Evolutionary conservation across 2,113 vertebrate genomes (phyloP), one percentile per base, ranked within the genome.

Genomic region (Uropsilus gracilis): DNA sequence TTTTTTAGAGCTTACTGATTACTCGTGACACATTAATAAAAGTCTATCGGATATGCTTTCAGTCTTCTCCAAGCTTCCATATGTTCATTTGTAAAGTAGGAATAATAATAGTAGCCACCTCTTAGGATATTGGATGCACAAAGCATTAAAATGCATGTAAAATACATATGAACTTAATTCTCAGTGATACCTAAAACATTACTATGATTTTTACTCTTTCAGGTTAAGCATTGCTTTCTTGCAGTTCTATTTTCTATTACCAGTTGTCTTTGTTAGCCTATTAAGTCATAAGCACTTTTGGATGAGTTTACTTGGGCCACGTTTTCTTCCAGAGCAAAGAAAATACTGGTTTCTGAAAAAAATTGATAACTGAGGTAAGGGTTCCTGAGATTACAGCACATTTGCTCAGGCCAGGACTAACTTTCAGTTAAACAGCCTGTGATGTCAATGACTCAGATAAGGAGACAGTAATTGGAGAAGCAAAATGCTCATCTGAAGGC

Each of bases 291-390:
- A 48, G 72, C 17, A 72, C 76, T 44, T 77, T 46, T 71, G 55
- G 4, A 57, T 89, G 39, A 82, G 86, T 77, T 90, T 92, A 42
- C 17, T 68, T 59, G 64, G 72, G 69, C 20, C 39, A 10, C 34
- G 75, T 77, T 94, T 86, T 86, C 75, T 17, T 91, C 24, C 37
- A 68, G 44, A 22, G 71, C 11, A 55, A 73, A 95, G 42, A 44
- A 71, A 93, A 42, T 34, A 39, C 0, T 82, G 30, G 11, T 76
- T 88, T 88, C 39, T 55, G 72, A 72, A 90, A 86, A 86, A 91
- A 69, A 55, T 2, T 39, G 69, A 71, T 24, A 57, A 6, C 63
- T 83, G 77, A 82, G n/a, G 34, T 80, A 34, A 44, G 14, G 44
- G n/a, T 44, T 96, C 39, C 46, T 77, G 46, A 68, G 68, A 68